These are phyloP conservation scores for Priocnemis perturbator DNA, from an alignment of 2,888 invertebrate species.

Conservation along the genomic window DNA sequence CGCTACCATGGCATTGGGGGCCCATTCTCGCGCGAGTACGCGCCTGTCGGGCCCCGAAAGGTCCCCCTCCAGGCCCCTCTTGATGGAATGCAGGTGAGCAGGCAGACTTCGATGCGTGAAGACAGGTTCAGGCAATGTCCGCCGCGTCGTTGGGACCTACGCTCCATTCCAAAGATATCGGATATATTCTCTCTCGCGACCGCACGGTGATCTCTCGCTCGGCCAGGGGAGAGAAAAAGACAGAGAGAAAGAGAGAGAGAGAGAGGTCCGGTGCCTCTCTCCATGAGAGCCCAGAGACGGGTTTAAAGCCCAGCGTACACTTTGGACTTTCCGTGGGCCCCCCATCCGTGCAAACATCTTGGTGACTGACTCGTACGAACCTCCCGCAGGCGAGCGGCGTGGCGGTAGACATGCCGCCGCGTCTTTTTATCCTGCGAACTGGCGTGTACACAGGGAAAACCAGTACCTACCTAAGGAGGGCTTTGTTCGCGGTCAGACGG, in stretches of 20 bases:
- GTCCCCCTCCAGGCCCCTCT: constrained; percentile 55
- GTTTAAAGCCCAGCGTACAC: constrained; percentile 11
- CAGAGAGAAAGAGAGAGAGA: not conserved
- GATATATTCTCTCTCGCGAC: constrained; percentile 54
- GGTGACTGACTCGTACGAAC: too few relatives aligned
- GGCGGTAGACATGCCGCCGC: too few relatives aligned
- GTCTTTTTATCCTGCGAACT: too few relatives aligned
- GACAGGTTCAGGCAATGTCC: constrained; percentile 73
- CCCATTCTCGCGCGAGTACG: constrained; percentile 19
- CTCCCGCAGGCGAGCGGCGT: too few relatives aligned
- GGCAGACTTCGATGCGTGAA: constrained; percentile 72
- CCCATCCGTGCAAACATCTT: too few relatives aligned
- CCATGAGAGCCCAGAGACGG: not conserved
- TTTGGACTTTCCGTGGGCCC: too few relatives aligned
- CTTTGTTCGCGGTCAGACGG: not conserved
- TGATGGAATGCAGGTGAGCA: constrained; percentile 73
- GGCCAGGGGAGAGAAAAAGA: constrained; percentile 13
- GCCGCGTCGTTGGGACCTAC: constrained; percentile 66
- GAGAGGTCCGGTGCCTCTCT: not conserved
- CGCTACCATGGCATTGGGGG: too few relatives aligned
- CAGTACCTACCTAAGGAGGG: too few relatives aligned
- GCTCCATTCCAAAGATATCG: constrained; percentile 74
- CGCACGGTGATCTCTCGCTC: constrained; percentile 12
- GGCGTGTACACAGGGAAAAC: too few relatives aligned
- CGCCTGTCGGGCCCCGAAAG: constrained; percentile 60